phyloP scores from a whole-genome alignment of 2,113 vertebrate species.

The Chunga burmeisteri region DNA sequence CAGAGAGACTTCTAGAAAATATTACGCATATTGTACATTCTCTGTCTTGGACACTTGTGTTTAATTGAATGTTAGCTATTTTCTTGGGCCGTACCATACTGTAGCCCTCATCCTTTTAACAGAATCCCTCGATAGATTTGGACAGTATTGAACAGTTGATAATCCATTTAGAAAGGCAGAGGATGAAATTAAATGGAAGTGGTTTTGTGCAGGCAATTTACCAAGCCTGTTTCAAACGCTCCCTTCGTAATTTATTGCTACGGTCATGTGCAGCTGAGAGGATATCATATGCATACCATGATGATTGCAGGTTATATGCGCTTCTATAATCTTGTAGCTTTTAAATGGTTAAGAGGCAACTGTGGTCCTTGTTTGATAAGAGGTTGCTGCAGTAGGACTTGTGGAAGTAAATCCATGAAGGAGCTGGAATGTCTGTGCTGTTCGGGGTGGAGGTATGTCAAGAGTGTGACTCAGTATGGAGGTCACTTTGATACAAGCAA shows the following conservation, averaged over 20 bases:
- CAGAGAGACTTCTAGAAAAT: not conserved
- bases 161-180: not conserved
- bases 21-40: rapidly evolving
- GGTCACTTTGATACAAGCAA: not conserved
- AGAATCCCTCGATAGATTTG: not conserved
- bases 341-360: not conserved
- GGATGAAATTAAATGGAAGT: not conserved
- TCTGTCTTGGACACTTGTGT: not conserved
- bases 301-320: not conserved
- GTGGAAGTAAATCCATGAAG: not conserved
- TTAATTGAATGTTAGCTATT: not conserved
- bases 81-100: not conserved
- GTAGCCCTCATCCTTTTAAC: not conserved
- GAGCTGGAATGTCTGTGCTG: not conserved
- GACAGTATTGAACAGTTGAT: not conserved
- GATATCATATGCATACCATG: not conserved
- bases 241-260: not conserved
- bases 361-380: not conserved
- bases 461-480: rapidly evolving
- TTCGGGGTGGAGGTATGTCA: not conserved
- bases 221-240: not conserved
- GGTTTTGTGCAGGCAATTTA: not conserved
- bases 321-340: not conserved
- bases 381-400: not conserved
- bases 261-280: not conserved